Evolutionary conservation across 1,140 invertebrate species (phyloP), one percentile per base, ranked within the genome.

Genomic region (Kradibia gibbosae): DNA sequence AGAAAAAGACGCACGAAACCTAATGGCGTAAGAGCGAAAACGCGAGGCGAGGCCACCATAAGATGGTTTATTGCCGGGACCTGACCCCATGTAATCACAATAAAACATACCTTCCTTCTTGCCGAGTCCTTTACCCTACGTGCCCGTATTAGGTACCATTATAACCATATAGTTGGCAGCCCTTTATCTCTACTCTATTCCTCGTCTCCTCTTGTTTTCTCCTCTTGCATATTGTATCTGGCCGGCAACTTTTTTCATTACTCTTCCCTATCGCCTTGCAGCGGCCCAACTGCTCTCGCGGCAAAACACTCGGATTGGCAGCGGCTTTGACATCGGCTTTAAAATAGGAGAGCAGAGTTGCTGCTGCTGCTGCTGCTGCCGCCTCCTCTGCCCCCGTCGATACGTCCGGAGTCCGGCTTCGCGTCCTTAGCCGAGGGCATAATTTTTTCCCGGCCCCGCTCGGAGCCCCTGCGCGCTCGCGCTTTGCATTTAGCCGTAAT

Each of bases 61-160:
- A 78, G 85, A 90, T 91, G 90, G 85, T 91, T 91, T 91, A 91
- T 91, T 90, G 87, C 89, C 85, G 82, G 67, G 88, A 90, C 89
- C 88, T 91, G 90, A 91, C 90, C 90, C 88, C 89, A 88, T 91
- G 90, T 90, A 91, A 90, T 91, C 90, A 90, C 90, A 91, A 91
- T 91, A 91, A 90, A 90, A 89, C 89, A 90, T 91, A 89, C 86
- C 87, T 90, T 88, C 48, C 86, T 88, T 87, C 88, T 86, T 88
- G 81, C 78, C 0, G 78, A 57, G 67, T 28, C 42, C 77, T 86
- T 65, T 86, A 86, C 78, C n/a, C 82, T 86, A 88, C 86, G 88
- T 87, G 86, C 84, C 86, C 86, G 87, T 90, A 90, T 91, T 90
- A 91, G 87, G 84, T 91, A 83, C 87, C 85, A 90, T 90, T 90